Evolutionary conservation across 2,888 invertebrate genomes (phyloP), one percentile per base, ranked within the genome.

Genomic region (Sphaerophoria rueppellii): DNA sequence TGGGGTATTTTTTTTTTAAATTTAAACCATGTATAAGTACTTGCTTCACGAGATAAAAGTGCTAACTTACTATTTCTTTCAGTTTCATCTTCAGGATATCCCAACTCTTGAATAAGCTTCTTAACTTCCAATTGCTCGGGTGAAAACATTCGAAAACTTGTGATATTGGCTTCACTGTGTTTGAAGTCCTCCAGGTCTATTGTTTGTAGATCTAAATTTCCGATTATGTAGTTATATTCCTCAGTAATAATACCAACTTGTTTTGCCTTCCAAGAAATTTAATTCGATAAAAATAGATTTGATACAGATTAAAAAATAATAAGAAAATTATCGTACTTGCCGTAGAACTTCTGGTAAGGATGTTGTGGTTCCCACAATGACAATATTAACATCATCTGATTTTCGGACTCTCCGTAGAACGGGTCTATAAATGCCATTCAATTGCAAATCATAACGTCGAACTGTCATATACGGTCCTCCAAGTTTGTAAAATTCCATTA

Each of bases 231-330:
- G 87, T 94, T 95, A 92, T 98, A 98, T 90, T 97, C 96, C 91
- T 97, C 97, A 86, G 97, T 98, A 95, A 98, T 97, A 95, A 98
- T 97, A 82, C 98, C 98, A 88, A 98, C 96, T 93, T 98, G 98
- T 92, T 98, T 97, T 16, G 98, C 98, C 92, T 98, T 96, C 89
- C 11, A 72, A 65, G 4, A 48, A 40, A 55, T 7, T 48, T 4
- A 34, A 46, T 48, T 0, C 14, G 7, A n/a, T 50, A 4, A 37
- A 55, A 57, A 32, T 34, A 12, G 14, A 52, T 4, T 3, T 11
- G 16, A 4, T 14, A 9, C 12, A 43, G 16, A n/a, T 1, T 6
- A 6, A 58, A 34, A 2, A 24, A 24, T 24, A 24, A 24, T 24
- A 24, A 24, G 24, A 24, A 24, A 24, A 12, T 7, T 37, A 24